A percentile compares a stretch with the other conserved stretches of the same genome.
phyloP scores from a whole-genome alignment of 2,888 invertebrate genomes.

The Nymphalis polychloros region DNA sequence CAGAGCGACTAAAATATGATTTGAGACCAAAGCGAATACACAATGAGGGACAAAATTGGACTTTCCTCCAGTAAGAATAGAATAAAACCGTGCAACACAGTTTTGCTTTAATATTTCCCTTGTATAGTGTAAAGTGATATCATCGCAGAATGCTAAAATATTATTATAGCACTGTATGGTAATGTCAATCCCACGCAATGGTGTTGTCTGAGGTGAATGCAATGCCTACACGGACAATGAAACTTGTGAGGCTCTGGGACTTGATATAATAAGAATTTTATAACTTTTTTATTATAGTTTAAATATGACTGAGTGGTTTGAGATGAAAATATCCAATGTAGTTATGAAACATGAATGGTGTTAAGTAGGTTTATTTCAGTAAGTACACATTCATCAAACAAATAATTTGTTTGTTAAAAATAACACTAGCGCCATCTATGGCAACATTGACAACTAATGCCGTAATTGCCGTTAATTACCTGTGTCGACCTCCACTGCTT shows the following conservation, averaged over 20 bases:
- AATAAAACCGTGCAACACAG: conserved; percentile 52
- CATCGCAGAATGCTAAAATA: conserved; percentile 36
- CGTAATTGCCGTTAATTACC: conserved; percentile 52
- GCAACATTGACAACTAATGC: conserved; percentile 44
- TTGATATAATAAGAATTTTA: neutral
- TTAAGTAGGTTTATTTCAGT: no score
- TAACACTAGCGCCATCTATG: conserved; percentile 34
- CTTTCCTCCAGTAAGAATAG: conserved; percentile 56
- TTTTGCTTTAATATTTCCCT: conserved; percentile 54
- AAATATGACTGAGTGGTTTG: no score
- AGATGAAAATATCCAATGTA: neutral
- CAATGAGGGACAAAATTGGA: conserved; percentile 64
- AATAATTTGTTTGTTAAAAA: neutral
- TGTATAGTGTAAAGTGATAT: conserved; percentile 50
- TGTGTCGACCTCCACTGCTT: conserved; percentile 41
- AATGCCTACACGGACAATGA: conserved; percentile 11
- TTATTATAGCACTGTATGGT: conserved; percentile 10
- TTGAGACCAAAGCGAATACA: conserved; percentile 60
- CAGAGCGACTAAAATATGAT: conserved; percentile 61
- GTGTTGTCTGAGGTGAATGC: conserved; percentile 2
- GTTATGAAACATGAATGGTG: neutral
- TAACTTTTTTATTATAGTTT: neutral
- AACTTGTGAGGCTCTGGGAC: neutral
- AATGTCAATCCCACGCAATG: conserved; percentile 20
- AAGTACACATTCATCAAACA: neutral